Base-by-base conservation (phyloP, 2,113 vertebrate species). In the Antidorcas marsupialis region DNA sequence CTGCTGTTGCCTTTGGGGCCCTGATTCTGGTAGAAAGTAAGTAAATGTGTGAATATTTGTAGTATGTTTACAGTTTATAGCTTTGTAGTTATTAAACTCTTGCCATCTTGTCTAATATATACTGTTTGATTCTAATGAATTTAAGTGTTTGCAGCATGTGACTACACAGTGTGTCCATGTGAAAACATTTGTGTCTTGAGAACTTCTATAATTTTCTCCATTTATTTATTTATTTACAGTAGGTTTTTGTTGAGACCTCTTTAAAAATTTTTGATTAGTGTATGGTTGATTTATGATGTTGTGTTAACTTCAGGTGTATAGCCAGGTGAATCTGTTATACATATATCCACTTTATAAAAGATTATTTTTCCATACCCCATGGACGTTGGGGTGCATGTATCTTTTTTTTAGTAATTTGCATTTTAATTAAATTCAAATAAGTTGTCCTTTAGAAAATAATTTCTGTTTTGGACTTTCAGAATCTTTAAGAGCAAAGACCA, bases 191-290 rank as follows among this genome's bases (percentile, higher is more conserved):
- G 78, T 45, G 36, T 59, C 71, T 53, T 7, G 23, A 39, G 5
- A 10, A 67, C 16, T 9, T 67, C n/a, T 5, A n/a, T 19, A 0
- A 2, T 67, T 19, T 67, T 10, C 19, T n/a, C 33, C 3, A 62
- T 62, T 62, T 62, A 62, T 4, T n/a, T 67, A 67, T 67, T 67
- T 2, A 67, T n/a, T n/a, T 19, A 1, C 2, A n/a, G 3, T 67
- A n/a, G 27, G 33, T 39, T 47, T 85, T 67, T 95, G 33, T 28
- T 62, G 39, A 78, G 13, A 76, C 23, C 36, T 53, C 71, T 28
- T 74, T 3, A 5, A n/a, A 7, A n/a, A 4, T 8, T 64, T 64
- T 67, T 62, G 6, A 67, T 67, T 67, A 16, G 62, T 1, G 0
- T 19, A 9, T 67, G 7, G 33, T 67, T 67, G 16, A n/a, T 19